Percentiles rank a stretch among this genome's conserved stretches.
Conservation (phyloP, 2,113 vertebrate genomes). For the Orcinus orca region DNA sequence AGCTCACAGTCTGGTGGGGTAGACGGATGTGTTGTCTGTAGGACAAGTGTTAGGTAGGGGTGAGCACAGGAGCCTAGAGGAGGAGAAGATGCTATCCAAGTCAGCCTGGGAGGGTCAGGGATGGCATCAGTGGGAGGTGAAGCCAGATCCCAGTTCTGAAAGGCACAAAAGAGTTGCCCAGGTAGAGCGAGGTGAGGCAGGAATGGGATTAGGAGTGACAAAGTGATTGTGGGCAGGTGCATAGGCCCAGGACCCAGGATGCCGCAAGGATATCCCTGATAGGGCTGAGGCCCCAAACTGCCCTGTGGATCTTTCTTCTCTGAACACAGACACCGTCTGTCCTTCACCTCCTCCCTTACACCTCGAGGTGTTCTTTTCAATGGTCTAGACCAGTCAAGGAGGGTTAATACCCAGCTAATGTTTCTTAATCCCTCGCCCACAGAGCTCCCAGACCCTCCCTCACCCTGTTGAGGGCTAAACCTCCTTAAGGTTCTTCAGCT, state of each 20-base stretch:
- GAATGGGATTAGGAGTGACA: neutral
- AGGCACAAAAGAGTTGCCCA: neutral
- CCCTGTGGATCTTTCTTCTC: neutral
- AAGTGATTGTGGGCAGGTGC: neutral
- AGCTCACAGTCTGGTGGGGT: neutral
- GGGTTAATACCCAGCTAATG: neutral
- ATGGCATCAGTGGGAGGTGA: neutral
- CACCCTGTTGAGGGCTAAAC: neutral
- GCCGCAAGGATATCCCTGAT: neutral
- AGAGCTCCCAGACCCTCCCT: neutral
- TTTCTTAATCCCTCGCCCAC: neutral
- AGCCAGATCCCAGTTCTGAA: neutral
- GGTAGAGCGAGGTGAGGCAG: too few relatives aligned
- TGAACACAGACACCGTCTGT: neutral
- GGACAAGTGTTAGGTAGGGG: neutral
- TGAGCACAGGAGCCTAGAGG: fast-evolving
- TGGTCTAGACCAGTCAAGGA: neutral
- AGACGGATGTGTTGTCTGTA: neutral
- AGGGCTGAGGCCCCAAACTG: neutral
- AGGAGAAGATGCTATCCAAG: neutral
- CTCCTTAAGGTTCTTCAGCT: neutral
- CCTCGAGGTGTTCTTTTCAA: neutral
- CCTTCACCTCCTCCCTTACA: neutral
- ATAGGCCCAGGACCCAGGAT: neutral
- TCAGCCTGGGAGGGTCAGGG: neutral